Conservation (phyloP, 2,797 vertebrate species). For the Sorex maritimensis region DNA sequence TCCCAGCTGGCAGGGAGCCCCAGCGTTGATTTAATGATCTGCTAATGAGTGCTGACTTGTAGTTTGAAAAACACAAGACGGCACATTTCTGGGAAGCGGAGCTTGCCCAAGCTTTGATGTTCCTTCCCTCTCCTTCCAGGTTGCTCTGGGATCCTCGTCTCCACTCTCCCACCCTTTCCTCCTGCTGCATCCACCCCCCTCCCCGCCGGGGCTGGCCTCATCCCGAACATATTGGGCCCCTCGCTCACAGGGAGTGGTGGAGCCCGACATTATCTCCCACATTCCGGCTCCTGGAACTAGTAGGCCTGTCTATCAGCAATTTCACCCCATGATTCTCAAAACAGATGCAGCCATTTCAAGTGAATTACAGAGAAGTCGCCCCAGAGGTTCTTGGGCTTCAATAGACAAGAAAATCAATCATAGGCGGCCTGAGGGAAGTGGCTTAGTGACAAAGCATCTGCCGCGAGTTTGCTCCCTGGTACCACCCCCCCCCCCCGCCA, state of each 20-base stretch:
- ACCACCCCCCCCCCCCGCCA: too few species aligned
- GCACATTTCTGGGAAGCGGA: background rate
- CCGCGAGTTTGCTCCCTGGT: too few species aligned
- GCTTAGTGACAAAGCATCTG: too few species aligned
- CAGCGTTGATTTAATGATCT: background rate
- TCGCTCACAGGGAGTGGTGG: background rate
- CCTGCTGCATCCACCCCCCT: background rate
- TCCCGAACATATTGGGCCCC: background rate
- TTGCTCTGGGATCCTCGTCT: background rate
- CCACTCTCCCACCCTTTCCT: background rate
- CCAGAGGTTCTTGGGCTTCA: background rate
- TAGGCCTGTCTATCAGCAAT: background rate
- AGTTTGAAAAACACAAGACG: slow-evolving; percentile 16
- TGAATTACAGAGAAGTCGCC: background rate
- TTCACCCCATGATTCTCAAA: background rate
- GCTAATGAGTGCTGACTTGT: slow-evolving; percentile 1
- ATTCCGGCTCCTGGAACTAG: background rate
- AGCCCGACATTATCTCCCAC: background rate
- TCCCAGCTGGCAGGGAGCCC: background rate
- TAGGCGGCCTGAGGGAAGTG: too few species aligned
- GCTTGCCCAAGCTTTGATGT: background rate
- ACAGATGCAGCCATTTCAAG: background rate
- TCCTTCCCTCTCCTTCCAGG: background rate
- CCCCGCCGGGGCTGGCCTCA: background rate
- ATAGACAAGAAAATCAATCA: too few species aligned